A percentile compares a stretch with the other conserved stretches of the same genome.
Conservation (phyloP, 2,888 invertebrate species). For the Agriopis leucophaearia region DNA sequence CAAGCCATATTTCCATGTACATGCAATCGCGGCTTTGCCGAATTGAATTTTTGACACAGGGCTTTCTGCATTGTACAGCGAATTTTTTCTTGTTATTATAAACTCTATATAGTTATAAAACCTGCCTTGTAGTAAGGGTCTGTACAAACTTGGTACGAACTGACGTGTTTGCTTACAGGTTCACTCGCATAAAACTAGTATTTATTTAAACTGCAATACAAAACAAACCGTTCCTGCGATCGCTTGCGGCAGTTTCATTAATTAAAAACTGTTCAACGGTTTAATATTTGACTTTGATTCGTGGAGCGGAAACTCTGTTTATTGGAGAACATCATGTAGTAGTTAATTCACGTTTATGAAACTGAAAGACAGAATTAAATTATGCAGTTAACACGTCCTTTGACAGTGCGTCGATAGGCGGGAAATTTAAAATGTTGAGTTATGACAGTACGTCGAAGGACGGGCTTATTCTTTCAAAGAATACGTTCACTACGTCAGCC, state of each 20-base stretch:
- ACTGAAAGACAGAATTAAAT: constrained; percentile 4
- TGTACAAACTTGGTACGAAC: constrained; percentile 15
- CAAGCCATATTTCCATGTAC: too few relatives aligned
- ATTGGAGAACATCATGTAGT: constrained; percentile 4
- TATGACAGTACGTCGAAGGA: too few relatives aligned
- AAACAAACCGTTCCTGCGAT: constrained; percentile 38
- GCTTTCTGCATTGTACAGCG: too few relatives aligned
- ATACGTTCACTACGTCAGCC: too few relatives aligned
- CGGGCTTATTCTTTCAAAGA: too few relatives aligned
- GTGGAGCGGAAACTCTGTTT: constrained; percentile 27
- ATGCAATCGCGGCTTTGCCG: too few relatives aligned
- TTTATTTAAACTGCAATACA: constrained; percentile 54
- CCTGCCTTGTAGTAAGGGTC: constrained; percentile 36
- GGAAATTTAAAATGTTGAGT: too few relatives aligned
- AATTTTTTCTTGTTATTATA: background rate
- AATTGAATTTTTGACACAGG: too few relatives aligned
- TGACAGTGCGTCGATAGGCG: too few relatives aligned
- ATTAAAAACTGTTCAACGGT: constrained; percentile 35
- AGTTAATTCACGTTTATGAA: constrained; percentile 13
- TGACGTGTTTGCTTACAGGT: constrained; percentile 45
- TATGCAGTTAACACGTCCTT: background rate
- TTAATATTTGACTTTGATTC: constrained; percentile 35
- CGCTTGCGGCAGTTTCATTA: constrained; percentile 38
- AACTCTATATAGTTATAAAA: background rate
- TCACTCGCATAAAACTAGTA: constrained; percentile 49